These are phyloP conservation scores for Phocoena sinus DNA, from an alignment of 2,113 vertebrate species.

Conservation along the genomic window DNA sequence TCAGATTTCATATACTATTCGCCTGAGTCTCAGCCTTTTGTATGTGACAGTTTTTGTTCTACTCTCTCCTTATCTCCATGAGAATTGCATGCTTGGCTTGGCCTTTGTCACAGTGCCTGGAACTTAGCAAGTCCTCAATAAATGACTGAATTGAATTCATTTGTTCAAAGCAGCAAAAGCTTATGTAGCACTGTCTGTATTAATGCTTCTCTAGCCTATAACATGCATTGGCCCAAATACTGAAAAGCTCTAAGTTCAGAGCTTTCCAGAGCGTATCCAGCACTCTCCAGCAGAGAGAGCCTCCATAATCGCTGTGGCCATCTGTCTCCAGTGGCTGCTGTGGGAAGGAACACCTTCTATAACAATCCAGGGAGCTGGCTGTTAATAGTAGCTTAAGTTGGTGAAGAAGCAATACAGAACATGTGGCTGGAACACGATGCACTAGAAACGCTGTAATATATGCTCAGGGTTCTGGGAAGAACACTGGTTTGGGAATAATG, in stretches of 20 bases:
- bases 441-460: neutral
- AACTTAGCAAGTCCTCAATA: neutral
- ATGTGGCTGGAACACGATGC: neutral
- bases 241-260: neutral
- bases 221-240: neutral
- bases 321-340: neutral
- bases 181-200: neutral
- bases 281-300: neutral
- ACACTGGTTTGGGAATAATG: neutral
- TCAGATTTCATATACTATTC: neutral
- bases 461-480: neutral
- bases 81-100: neutral
- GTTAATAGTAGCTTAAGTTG: neutral
- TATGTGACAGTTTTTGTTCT: neutral
- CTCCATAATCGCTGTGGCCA: neutral
- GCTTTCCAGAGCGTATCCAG: neutral
- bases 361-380: neutral
- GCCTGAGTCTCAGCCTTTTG: neutral
- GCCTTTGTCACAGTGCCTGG: neutral
- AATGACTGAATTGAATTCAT: neutral
- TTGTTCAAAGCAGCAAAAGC: neutral
- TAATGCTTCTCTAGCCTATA: neutral
- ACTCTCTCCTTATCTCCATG: neutral
- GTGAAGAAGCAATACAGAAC: neutral
- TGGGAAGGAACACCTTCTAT: neutral